These are phyloP conservation scores for Luperina testacea DNA, from an alignment of 2,888 invertebrate genomes.

Conservation along the genomic window DNA sequence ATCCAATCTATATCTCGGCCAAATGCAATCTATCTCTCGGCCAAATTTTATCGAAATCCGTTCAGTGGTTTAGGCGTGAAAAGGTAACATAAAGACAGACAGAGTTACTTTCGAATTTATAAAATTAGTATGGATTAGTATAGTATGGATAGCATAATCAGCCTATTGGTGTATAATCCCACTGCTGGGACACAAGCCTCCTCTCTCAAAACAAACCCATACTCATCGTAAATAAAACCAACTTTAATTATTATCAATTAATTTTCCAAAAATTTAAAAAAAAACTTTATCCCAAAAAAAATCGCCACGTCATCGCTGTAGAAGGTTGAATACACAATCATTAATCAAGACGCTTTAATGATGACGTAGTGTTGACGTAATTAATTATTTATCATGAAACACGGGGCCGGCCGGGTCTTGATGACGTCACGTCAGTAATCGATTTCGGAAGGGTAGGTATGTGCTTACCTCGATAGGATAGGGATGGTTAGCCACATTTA, in stretches of 20 bases:
- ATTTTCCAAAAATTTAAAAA: neutral
- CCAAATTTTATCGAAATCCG: too few relatives aligned
- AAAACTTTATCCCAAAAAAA: slow-evolving; percentile 12
- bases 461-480: slow-evolving; percentile 7
- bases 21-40: too few relatives aligned
- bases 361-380: slow-evolving; percentile 51
- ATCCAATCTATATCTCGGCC: too few relatives aligned
- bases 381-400: slow-evolving; percentile 59
- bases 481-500: neutral
- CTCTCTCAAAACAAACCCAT: too few relatives aligned
- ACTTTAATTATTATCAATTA: neutral
- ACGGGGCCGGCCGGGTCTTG: slow-evolving; percentile 30
- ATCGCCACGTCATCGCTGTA: slow-evolving; percentile 26
- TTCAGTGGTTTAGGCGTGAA: too few relatives aligned
- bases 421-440: slow-evolving; percentile 43
- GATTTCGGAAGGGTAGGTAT: slow-evolving; percentile 30
- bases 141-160: too few relatives aligned
- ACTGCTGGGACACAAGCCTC: too few relatives aligned
- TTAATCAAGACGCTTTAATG: slow-evolving; percentile 60
- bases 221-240: neutral
- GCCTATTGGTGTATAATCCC: too few relatives aligned
- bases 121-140: too few relatives aligned
- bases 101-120: too few relatives aligned
- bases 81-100: too few relatives aligned
- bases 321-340: slow-evolving; percentile 41